Evolutionary conservation across 1,140 invertebrate species (phyloP).

Genomic region (Pogonomyrmex barbatus): DNA sequence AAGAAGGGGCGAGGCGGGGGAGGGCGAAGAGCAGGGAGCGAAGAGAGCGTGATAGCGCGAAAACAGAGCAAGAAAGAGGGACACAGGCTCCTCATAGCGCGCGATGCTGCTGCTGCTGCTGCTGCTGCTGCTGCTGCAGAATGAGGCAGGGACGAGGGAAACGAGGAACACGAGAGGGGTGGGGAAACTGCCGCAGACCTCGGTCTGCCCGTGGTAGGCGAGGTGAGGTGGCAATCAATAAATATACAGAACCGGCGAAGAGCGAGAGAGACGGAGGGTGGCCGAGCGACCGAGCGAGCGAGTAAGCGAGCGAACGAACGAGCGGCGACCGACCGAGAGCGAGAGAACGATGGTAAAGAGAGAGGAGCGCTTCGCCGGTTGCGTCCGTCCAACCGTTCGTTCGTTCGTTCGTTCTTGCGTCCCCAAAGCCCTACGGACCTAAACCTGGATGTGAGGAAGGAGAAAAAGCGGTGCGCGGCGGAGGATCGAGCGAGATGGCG

Average conservation of each 20-base stretch:
- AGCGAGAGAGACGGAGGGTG: conserved; percentile 61
- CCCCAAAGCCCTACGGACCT: conserved; percentile 75
- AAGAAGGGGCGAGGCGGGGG: conserved; percentile 22
- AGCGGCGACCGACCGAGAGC: conserved; percentile 28
- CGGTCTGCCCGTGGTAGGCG: conserved; percentile 74
- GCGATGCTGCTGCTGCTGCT: conserved; percentile 68
- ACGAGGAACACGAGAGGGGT: conserved; percentile 73
- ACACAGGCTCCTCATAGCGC: conserved; percentile 69
- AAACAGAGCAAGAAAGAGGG: conserved; percentile 51
- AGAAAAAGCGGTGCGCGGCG: conserved; percentile 53
- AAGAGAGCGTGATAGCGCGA: conserved; percentile 51
- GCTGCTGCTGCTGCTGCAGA: conserved; percentile 68
- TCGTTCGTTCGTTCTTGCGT: conserved; percentile 74
- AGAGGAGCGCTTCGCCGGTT: conserved; percentile 64
- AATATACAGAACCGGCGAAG: conserved; percentile 84
- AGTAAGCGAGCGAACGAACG: conserved; percentile 53
- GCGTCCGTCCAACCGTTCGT: conserved; percentile 67
- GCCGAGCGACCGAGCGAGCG: conserved; percentile 64
- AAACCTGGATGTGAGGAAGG: conserved; percentile 63
- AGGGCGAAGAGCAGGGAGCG: not conserved
- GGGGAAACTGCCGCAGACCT: conserved; percentile 78
- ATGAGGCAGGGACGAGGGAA: conserved; percentile 73
- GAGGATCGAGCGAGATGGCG: conserved; percentile 35
- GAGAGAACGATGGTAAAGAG: conserved; percentile 46
- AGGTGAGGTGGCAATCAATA: conserved; percentile 86